Percentiles rank a stretch among this genome's conserved stretches.
These are phyloP conservation scores for Watsonalla binaria DNA, from an alignment of 2,888 invertebrate species.

Conservation along the genomic window DNA sequence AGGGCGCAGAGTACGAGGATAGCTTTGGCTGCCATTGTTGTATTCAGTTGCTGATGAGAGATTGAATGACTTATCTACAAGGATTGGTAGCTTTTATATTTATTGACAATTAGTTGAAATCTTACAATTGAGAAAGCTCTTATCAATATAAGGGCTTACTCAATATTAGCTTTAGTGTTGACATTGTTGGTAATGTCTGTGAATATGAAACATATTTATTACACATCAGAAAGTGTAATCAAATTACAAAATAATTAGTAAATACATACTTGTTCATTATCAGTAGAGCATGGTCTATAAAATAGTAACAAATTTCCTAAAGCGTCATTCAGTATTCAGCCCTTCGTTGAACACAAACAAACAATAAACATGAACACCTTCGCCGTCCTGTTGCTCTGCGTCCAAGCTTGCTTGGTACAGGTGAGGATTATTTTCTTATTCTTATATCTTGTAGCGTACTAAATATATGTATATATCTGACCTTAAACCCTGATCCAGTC, in stretches of 20 bases:
- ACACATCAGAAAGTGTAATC: no score
- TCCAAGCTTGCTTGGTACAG: conserved; percentile 7
- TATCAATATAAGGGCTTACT: no score
- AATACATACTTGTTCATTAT: not conserved
- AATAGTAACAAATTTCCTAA: not conserved
- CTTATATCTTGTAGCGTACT: no score
- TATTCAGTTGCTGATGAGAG: not conserved
- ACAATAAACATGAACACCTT: conserved; percentile 6
- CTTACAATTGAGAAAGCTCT: no score
- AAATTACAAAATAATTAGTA: not conserved
- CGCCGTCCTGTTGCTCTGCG: conserved; percentile 7
- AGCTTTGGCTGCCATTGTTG: conserved; percentile 2
- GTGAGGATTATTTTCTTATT: not conserved
- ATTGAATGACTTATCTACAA: not conserved
- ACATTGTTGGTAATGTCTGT: not conserved
- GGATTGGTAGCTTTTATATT: not conserved
- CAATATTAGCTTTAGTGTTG: not conserved
- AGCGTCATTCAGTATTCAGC: conserved; percentile 4
- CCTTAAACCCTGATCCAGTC: not conserved
- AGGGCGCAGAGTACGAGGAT: conserved; percentile 6
- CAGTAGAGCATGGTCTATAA: not conserved
- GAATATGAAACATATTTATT: no score
- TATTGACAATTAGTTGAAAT: not conserved
- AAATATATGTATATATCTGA: no score
- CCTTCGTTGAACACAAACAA: conserved; percentile 1